phyloP scores from a whole-genome alignment of 2,888 invertebrate genomes.

The Xestobium rufovillosum region DNA sequence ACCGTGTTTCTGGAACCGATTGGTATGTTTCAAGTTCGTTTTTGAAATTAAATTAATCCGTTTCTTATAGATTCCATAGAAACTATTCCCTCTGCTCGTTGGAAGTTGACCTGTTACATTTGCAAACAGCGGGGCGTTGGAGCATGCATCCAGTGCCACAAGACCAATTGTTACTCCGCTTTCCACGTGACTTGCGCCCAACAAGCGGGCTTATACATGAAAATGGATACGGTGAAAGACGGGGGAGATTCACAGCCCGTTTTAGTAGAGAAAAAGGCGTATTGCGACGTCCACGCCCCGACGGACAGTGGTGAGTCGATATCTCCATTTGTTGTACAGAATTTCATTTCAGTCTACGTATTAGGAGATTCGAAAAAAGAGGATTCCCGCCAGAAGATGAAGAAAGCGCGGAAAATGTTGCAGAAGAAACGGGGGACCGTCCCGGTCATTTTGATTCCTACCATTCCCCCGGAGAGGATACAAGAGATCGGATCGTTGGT shows the following conservation, averaged over 20 bases:
- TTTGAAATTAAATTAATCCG: constrained; percentile 1
- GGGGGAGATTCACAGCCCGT: constrained; percentile 55
- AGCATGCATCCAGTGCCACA: constrained; percentile 97
- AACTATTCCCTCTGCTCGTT: constrained; percentile 90
- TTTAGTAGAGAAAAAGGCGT: constrained; percentile 90
- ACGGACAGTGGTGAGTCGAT: constrained; percentile 46
- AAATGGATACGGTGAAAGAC: constrained; percentile 84
- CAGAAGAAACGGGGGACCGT: constrained; percentile 85
- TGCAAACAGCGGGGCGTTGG: constrained; percentile 90
- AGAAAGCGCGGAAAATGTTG: constrained; percentile 77
- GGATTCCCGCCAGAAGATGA: constrained; percentile 73
- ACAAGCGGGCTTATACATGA: constrained; percentile 90
- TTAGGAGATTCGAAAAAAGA: constrained; percentile 43
- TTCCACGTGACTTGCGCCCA: constrained; percentile 99
- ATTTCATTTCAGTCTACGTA: constrained; percentile 9
- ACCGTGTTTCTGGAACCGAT: constrained; percentile 97
- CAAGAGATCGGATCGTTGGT: constrained; percentile 80
- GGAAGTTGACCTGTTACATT: constrained; percentile 95
- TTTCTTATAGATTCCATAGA: constrained; percentile 73
- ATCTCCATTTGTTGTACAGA: too few relatives aligned
- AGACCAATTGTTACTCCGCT: constrained; percentile 91
- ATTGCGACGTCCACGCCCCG: constrained; percentile 91
- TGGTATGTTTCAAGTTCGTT: constrained; percentile 46
- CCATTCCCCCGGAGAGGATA: constrained; percentile 81
- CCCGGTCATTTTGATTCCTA: constrained; percentile 89